A percentile compares a stretch with the other conserved stretches of the same genome.
These are phyloP conservation scores for Congeria kusceri DNA, from an alignment of 2,888 invertebrate genomes.

Conservation along the genomic window DNA sequence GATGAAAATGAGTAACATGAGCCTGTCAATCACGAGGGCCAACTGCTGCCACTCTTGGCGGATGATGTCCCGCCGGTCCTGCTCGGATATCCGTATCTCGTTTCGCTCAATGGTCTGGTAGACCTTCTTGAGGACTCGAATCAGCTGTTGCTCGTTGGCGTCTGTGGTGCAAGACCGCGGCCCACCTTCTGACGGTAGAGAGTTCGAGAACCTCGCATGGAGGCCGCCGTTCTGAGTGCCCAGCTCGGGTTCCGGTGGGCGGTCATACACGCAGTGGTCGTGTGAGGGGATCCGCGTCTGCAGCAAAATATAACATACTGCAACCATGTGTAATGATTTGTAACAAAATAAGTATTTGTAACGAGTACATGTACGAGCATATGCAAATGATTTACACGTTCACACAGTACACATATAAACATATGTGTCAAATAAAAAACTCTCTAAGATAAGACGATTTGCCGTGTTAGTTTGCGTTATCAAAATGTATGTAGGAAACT, in stretches of 20 bases:
- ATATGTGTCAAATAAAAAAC: no score
- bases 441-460: no score
- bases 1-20: constrained; percentile 86
- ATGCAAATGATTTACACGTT: no score
- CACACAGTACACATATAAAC: no score
- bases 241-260: constrained; percentile 57
- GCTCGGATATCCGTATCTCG: constrained; percentile 91
- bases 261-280: constrained; percentile 67
- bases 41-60: constrained; percentile 91
- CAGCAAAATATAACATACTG: constrained; percentile 25
- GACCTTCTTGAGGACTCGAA: constrained; percentile 89
- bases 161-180: constrained; percentile 39
- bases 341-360: no score
- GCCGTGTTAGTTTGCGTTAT: no score
- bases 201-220: constrained; percentile 70
- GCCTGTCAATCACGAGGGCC: constrained; percentile 92
- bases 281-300: constrained; percentile 68
- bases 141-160: constrained; percentile 89
- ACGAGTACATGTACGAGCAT: no score
- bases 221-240: constrained; percentile 78
- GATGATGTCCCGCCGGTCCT: constrained; percentile 92
- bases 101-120: constrained; percentile 92
- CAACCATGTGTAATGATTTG: no score
- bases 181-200: background rate
- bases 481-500: no score